These are phyloP conservation scores for Xenotilapia caudafasciata DNA, from an alignment of 2,113 vertebrate species.

Conservation along the genomic window DNA sequence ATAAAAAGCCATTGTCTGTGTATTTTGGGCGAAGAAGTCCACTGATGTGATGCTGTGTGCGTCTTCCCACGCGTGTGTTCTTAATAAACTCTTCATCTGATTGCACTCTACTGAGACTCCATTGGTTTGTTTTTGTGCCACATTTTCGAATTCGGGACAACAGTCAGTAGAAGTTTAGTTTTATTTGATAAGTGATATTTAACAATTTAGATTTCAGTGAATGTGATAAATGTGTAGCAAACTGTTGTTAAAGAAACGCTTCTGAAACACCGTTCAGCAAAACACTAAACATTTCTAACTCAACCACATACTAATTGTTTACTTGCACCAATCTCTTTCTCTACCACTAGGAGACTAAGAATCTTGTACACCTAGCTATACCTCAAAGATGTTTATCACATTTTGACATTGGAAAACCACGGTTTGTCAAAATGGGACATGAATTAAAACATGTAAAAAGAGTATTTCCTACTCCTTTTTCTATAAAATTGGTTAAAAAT, in stretches of 20 bases:
- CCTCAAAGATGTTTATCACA: not conserved
- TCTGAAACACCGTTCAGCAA: not conserved
- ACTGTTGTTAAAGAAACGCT: not conserved
- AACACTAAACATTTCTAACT: not conserved
- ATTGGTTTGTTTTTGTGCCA: not conserved
- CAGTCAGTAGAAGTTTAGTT: not conserved
- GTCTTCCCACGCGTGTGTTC: accelerated
- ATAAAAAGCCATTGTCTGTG: accelerated
- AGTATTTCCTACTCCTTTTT: not conserved
- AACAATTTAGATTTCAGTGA: not conserved
- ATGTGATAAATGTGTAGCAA: not conserved
- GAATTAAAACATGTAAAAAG: not conserved
- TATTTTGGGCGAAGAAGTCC: too few relatives aligned
- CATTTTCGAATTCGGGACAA: not conserved
- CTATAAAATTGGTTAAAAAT: not conserved
- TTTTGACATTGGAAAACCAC: not conserved
- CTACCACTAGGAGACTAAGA: not conserved
- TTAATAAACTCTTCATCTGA: not conserved
- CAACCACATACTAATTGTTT: not conserved
- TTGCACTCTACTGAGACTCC: not conserved
- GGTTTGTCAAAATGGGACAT: accelerated
- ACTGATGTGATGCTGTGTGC: too few relatives aligned
- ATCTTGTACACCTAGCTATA: not conserved
- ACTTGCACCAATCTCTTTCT: not conserved
- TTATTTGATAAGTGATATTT: not conserved